phyloP scores from a whole-genome alignment of 2,113 vertebrate genomes.

The Heterochromis multidens region DNA sequence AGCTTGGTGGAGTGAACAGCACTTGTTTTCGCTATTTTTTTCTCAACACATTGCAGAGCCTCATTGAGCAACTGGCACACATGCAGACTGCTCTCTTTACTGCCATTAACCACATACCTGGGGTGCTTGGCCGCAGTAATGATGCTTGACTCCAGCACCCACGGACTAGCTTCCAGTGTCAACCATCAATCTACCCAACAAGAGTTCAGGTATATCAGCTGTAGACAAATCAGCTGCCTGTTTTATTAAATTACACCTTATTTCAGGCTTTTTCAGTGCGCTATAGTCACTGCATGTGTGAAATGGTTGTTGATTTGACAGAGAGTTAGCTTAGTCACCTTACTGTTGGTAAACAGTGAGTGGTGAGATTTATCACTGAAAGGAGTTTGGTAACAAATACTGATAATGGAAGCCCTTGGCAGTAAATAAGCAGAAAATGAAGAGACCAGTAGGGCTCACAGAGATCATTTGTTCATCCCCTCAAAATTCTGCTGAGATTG shows the following conservation, averaged over 20 bases:
- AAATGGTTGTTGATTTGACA: neutral
- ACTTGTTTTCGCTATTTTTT: constrained; percentile 11
- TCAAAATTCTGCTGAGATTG: constrained; percentile 25
- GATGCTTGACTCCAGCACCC: constrained; percentile 63
- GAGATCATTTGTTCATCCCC: constrained; percentile 19
- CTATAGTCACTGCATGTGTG: neutral
- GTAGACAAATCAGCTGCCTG: neutral
- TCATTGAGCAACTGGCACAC: constrained; percentile 53
- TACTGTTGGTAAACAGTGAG: constrained; percentile 8
- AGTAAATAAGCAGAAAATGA: constrained; percentile 47
- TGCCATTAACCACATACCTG: constrained; percentile 62
- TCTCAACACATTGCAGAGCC: constrained; percentile 15
- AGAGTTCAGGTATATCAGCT: constrained; percentile 4
- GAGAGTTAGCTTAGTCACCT: neutral
- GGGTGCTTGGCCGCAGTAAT: constrained; percentile 55
- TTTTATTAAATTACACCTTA: constrained; percentile 14
- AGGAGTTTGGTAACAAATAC: constrained; percentile 30
- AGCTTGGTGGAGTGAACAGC: constrained; percentile 4
- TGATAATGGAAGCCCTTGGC: constrained; percentile 21
- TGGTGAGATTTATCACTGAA: constrained; percentile 14
- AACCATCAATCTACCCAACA: constrained; percentile 47
- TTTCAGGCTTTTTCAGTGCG: neutral
- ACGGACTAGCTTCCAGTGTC: constrained; percentile 38
- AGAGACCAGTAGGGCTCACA: constrained; percentile 1
- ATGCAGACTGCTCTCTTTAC: constrained; percentile 44